Evolutionary conservation across 2,888 invertebrate species (phyloP).

Genomic region (Julus scanicus): DNA sequence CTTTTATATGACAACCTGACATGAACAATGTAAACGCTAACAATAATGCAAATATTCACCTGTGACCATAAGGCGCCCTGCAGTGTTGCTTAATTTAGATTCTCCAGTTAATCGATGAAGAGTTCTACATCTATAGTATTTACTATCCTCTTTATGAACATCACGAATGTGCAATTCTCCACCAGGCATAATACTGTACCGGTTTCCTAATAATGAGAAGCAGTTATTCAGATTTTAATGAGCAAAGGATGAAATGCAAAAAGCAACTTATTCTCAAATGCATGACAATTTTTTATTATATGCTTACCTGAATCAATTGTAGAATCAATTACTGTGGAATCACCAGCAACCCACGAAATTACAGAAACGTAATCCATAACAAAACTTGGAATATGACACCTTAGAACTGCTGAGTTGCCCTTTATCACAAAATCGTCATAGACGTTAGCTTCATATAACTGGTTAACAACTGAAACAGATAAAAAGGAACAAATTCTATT

Average conservation of each 20-base stretch:
- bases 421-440: slow-evolving; percentile 59
- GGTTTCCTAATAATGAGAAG: slow-evolving; percentile 54
- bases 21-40: background rate
- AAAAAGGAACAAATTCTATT: background rate
- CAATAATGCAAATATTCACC: slow-evolving; percentile 51
- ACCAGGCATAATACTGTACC: slow-evolving; percentile 57
- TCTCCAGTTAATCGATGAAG: slow-evolving; percentile 58
- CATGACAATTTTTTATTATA: too few species aligned
- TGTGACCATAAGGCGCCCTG: slow-evolving; percentile 58
- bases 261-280: too few species aligned
- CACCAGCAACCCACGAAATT: slow-evolving; percentile 60
- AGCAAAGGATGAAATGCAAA: background rate
- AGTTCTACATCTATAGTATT: slow-evolving; percentile 57
- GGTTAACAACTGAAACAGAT: slow-evolving; percentile 55
- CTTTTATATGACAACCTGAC: background rate
- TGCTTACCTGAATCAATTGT: slow-evolving; percentile 57
- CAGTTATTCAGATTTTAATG: background rate
- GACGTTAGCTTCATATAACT: slow-evolving; percentile 57
- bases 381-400: slow-evolving; percentile 63
- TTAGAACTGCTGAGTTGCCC: slow-evolving; percentile 66
- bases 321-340: slow-evolving; percentile 52
- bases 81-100: slow-evolving; percentile 57
- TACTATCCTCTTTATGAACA: slow-evolving; percentile 56
- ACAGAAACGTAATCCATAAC: slow-evolving; percentile 61
- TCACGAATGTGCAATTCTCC: slow-evolving; percentile 58